Percentiles rank a stretch among this genome's conserved stretches.
Evolutionary conservation across 2,888 invertebrate genomes (phyloP).

Genomic region (Ophonus ardosiacus): DNA sequence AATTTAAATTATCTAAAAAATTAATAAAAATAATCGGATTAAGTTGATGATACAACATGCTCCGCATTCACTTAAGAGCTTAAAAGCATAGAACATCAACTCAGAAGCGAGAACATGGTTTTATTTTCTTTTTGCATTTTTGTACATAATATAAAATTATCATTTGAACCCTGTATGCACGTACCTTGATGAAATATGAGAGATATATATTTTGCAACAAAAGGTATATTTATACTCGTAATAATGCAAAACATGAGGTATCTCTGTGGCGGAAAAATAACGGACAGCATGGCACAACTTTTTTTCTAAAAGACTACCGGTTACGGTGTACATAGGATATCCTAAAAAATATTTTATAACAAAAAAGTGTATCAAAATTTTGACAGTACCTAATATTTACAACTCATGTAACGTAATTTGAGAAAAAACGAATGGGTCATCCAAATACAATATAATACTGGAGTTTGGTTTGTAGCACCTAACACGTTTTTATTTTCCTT

Average conservation of each 20-base stretch:
- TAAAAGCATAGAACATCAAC: background rate
- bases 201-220: background rate
- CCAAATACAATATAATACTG: no score
- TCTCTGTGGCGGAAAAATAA: background rate
- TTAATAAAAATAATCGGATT: constrained; percentile 40
- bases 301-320: background rate
- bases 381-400: no score
- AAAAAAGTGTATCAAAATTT: no score
- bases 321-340: no score
- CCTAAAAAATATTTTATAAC: no score
- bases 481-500: no score
- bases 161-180: background rate
- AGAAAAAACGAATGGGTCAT: no score
- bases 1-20: constrained; percentile 9
- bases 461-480: no score
- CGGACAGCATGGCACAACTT: background rate
- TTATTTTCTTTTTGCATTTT: background rate
- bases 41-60: constrained; percentile 1
- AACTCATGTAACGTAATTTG: no score
- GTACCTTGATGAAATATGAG: background rate
- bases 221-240: no score
- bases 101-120: background rate
- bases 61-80: constrained; percentile 29
- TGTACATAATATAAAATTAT: background rate
- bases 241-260: no score